Percentiles rank a stretch among this genome's conserved stretches.
Conservation (phyloP, 2,113 vertebrate species). For the Pteropus alecto region DNA sequence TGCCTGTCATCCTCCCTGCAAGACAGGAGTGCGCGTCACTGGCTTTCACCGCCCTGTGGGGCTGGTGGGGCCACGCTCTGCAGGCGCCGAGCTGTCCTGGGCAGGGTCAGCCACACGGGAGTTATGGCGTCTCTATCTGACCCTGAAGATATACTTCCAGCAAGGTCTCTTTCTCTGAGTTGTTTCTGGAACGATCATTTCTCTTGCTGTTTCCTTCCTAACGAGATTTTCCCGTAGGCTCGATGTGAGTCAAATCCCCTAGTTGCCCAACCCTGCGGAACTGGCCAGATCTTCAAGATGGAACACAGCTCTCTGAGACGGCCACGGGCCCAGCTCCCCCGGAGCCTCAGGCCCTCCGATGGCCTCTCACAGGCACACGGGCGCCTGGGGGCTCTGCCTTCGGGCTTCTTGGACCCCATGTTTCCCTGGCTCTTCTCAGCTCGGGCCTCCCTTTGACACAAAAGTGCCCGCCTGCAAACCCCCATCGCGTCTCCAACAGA, state of each 20-base stretch:
- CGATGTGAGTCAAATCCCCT: background rate
- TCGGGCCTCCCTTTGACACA: too few relatives aligned
- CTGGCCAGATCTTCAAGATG: background rate
- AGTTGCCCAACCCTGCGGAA: background rate
- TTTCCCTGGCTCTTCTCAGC: background rate
- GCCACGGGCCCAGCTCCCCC: background rate
- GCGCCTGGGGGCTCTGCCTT: background rate
- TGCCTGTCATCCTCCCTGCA: background rate
- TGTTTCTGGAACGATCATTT: background rate
- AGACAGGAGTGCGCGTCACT: background rate
- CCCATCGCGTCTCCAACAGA: too few relatives aligned
- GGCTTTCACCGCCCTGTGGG: background rate
- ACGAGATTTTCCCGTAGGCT: background rate
- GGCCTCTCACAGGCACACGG: accelerated
- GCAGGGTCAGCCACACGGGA: too few relatives aligned
- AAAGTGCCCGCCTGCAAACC: background rate
- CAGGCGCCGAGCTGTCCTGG: too few relatives aligned
- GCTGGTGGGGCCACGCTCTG: background rate
- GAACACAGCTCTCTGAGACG: too few relatives aligned
- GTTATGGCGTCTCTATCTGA: too few relatives aligned
- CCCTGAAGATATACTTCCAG: background rate
- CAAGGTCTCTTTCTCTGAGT: background rate
- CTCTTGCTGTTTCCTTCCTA: background rate
- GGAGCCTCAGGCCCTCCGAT: background rate
- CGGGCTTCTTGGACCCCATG: background rate